Evolutionary conservation across 2,888 invertebrate species (phyloP), one percentile per base, ranked within the genome.

Genomic region (Cosmia pyralina): DNA sequence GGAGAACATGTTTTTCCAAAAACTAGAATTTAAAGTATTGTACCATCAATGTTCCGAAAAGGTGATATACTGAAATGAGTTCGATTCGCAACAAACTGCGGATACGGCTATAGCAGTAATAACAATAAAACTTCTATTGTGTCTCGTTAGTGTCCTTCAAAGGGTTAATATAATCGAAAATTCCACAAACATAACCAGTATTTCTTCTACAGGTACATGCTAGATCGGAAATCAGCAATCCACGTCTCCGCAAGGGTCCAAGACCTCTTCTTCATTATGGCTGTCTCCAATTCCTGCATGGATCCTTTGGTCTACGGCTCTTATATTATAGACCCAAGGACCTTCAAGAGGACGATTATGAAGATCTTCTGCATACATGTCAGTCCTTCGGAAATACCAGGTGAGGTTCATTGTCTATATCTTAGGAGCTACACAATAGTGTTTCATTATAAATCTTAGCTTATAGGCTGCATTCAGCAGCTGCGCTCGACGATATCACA

Each of bases 231-330:
- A 63, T 97, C 97, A 75, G 98, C 98, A 0, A 89, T 95, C 73
- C 95, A 96, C 79, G 96, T 98, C 0, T 97, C 98, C 73, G 92
- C 94, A 8, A 96, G 97, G 84, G 91, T 98, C 6, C 98, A 98
- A 88, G 97, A 98, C 85, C 95, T 97, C 22, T 96, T 98, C 84
- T 98, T 98, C 92, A 96, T 98, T 90, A 98, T 98, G 97, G 98
- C 98, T 0, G 98, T 98, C 0, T 97, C 98, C 65, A 98, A 98
- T 91, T 98, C 98, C 52, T 98, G 98, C 92, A 97, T 98, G 96
- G 97, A 98, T 90, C 98, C 98, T 0, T 92, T 98, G 60, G 98
- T 98, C 22, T 98, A 98, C 88, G 98, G 98, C 2, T 97, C 97
- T 67, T 98, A 97, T 87, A 97, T 97, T 17, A 94, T 97, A 77